A percentile compares a stretch with the other conserved stretches of the same genome.
phyloP scores from a whole-genome alignment of 2,888 invertebrate genomes.

The Criorhina ranunculi region DNA sequence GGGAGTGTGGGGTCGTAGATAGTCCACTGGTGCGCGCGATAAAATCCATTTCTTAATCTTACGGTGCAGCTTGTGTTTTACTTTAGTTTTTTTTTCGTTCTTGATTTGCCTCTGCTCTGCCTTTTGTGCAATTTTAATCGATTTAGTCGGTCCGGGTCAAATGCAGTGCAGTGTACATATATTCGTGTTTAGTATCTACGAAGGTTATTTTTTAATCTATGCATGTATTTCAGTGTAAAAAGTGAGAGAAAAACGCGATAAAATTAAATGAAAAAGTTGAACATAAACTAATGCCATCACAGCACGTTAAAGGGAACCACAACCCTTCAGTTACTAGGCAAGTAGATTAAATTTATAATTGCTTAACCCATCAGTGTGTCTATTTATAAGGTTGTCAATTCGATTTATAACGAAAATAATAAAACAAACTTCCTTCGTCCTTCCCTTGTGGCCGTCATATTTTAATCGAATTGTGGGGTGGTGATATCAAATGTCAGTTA shows the following conservation, averaged over 20 bases:
- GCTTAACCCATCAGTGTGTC: slow-evolving; percentile 17
- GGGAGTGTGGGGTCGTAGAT: slow-evolving; percentile 20
- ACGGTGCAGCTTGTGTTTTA: slow-evolving; percentile 21
- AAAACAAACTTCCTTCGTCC: background rate
- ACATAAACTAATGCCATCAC: background rate
- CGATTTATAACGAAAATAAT: slow-evolving; percentile 31
- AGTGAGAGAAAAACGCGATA: background rate
- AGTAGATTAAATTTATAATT: slow-evolving; percentile 26
- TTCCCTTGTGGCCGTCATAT: slow-evolving; percentile 21
- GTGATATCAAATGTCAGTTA: slow-evolving; percentile 62
- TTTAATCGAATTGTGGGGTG: slow-evolving; percentile 37
- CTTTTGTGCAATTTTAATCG: slow-evolving; percentile 60
- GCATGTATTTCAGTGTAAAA: slow-evolving; percentile 30
- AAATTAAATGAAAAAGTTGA: slow-evolving; percentile 2
- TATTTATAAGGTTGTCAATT: slow-evolving; percentile 45
- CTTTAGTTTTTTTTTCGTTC: slow-evolving; percentile 9
- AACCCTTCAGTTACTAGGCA: slow-evolving; percentile 22
- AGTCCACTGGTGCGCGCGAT: slow-evolving; percentile 35
- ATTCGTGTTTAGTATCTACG: slow-evolving; percentile 13
- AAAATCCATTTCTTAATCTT: slow-evolving; percentile 39
- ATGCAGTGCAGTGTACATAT: slow-evolving; percentile 39
- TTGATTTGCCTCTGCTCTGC: background rate
- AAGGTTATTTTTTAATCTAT: slow-evolving; percentile 10
- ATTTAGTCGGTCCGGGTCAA: slow-evolving; percentile 64
- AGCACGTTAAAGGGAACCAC: slow-evolving; percentile 3